A percentile compares a stretch with the other conserved stretches of the same genome.
Evolutionary conservation across 2,888 invertebrate species (phyloP).

Genomic region (Tetragnatha montana): DNA sequence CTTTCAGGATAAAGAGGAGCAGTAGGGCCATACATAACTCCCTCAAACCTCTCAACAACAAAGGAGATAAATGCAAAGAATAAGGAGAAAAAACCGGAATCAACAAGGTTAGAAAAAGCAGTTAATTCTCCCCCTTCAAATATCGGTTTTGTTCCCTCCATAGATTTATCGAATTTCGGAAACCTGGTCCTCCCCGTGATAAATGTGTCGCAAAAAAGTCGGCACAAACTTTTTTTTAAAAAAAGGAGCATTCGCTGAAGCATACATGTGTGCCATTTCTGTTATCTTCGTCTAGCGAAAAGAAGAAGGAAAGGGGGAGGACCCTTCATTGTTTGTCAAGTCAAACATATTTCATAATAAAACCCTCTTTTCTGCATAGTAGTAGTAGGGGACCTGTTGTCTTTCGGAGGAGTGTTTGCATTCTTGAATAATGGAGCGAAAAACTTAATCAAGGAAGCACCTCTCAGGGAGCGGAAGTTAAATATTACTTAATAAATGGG

Average conservation of each 20-base stretch:
- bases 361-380: constrained; percentile 14
- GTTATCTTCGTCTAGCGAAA: constrained; percentile 26
- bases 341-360: constrained; percentile 66
- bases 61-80: constrained; percentile 10
- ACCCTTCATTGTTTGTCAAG: constrained; percentile 63
- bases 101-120: constrained; percentile 29
- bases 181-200: constrained; percentile 57
- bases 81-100: constrained; percentile 10
- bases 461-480: constrained; percentile 47
- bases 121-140: constrained; percentile 61
- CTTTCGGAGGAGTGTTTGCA: constrained; percentile 41
- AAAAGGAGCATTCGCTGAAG: constrained; percentile 23
- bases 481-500: constrained; percentile 62
- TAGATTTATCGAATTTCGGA: constrained; percentile 66
- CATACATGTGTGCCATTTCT: constrained; percentile 24
- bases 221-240: constrained; percentile 8
- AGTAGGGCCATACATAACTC: constrained; percentile 18
- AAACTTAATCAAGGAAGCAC: constrained; percentile 57
- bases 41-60: background rate
- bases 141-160: constrained; percentile 62
- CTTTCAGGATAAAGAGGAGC: constrained; percentile 1
- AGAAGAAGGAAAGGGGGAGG: background rate
- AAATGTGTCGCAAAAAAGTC: constrained; percentile 47
- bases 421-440: constrained; percentile 49
- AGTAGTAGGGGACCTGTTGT: constrained; percentile 36